Evolutionary conservation across 2,797 vertebrate genomes (phyloP).

Genomic region (Capromys pilorides): DNA sequence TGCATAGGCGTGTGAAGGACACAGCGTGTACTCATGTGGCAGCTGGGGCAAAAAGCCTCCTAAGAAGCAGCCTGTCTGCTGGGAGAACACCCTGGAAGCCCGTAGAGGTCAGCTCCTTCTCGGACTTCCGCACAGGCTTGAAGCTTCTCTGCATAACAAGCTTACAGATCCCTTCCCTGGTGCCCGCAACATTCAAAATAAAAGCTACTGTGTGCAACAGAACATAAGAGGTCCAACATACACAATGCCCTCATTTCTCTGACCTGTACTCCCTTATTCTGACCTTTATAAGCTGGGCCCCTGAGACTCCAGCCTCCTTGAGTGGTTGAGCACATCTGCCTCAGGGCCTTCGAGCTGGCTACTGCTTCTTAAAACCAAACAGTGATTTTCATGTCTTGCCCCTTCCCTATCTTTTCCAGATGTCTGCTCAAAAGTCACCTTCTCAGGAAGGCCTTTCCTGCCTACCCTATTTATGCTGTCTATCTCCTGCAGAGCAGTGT

Average conservation of each 20-base stretch:
- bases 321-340: neutral
- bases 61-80: neutral
- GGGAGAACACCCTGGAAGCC: neutral
- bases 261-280: neutral
- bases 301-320: neutral
- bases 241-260: neutral
- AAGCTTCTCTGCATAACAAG: neutral
- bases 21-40: neutral
- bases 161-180: neutral
- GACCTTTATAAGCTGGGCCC: neutral
- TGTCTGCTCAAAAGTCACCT: neutral
- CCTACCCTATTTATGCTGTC: neutral
- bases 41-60: neutral
- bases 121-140: neutral
- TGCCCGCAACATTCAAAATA: neutral
- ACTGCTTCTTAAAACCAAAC: neutral
- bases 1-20: neutral
- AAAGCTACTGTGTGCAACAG: neutral
- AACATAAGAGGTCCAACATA: fast-evolving
- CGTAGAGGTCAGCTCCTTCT: neutral
- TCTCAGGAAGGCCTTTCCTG: neutral
- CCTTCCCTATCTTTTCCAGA: neutral
- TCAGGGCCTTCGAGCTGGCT: constrained; percentile 42
- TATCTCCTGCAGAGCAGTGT: neutral
- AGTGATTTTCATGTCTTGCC: neutral